These are phyloP conservation scores for Chlorospingus semifuscus DNA, from an alignment of 2,797 vertebrate genomes.

Conservation along the genomic window DNA sequence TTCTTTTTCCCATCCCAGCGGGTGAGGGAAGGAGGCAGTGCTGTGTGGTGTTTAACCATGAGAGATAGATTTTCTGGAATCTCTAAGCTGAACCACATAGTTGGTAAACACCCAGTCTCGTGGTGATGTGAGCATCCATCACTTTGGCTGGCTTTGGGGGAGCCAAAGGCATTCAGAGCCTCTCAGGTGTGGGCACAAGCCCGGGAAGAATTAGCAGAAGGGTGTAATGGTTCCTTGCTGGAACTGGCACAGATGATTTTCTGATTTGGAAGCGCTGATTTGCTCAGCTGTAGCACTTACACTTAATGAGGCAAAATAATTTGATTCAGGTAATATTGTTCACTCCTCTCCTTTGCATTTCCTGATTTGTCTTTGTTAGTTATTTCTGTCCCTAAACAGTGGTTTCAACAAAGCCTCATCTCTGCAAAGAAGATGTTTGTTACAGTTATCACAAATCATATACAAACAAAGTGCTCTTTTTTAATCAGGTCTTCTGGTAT, in stretches of 20 bases:
- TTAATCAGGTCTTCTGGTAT: not conserved
- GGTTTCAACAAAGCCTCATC: not conserved
- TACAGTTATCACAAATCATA: not conserved
- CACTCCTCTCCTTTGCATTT: not conserved
- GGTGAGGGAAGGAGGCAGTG: not conserved
- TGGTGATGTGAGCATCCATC: not conserved
- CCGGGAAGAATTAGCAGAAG: not conserved
- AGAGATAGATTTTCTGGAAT: not conserved
- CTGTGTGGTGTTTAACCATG: not conserved
- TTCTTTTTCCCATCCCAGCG: not conserved
- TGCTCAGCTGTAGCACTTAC: not conserved
- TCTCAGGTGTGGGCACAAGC: not conserved
- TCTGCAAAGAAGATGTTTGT: not conserved
- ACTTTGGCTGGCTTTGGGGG: not conserved
- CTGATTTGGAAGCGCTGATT: not conserved
- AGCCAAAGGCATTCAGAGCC: not conserved
- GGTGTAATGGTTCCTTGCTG: not conserved
- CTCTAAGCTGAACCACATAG: not conserved
- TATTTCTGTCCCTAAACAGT: not conserved
- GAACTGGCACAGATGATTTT: not conserved
- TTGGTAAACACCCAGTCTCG: fast-evolving
- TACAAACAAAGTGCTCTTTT: not conserved
- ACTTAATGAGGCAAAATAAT: not conserved
- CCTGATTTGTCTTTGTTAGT: not conserved
- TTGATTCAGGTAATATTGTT: not conserved